These are phyloP conservation scores for Troilus luridus DNA, from an alignment of 2,888 invertebrate genomes.

Conservation along the genomic window DNA sequence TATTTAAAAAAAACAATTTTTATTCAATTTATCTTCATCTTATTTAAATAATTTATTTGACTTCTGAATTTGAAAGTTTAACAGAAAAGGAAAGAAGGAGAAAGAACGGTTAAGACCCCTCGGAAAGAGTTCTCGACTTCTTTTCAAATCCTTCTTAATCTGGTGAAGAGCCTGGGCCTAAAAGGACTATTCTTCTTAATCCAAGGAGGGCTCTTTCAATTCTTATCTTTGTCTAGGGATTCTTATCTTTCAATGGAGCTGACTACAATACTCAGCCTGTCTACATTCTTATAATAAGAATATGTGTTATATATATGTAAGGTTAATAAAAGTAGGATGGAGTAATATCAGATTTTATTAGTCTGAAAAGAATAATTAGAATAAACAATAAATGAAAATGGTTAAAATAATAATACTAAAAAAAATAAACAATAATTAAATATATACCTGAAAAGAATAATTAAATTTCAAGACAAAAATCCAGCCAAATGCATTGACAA, in stretches of 20 bases:
- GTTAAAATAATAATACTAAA: too few species aligned
- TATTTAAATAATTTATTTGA: conserved; percentile 1
- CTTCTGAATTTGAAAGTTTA: neutral
- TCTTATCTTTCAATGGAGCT: neutral
- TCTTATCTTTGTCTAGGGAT: neutral
- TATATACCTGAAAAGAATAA: too few species aligned
- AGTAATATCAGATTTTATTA: too few species aligned
- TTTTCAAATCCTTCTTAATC: neutral
- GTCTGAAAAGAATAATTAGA: too few species aligned
- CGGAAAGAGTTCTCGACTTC: neutral
- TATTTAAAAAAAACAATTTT: neutral
- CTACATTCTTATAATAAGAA: neutral
- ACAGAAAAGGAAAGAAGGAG: neutral
- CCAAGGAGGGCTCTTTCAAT: neutral
- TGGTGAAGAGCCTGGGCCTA: neutral
- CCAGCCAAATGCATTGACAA: too few species aligned
- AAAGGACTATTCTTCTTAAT: neutral
- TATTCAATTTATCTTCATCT: neutral
- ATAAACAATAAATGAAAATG: too few species aligned
- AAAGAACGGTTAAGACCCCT: neutral
- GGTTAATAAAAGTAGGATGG: too few species aligned
- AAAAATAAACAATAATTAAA: too few species aligned
- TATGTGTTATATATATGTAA: too few species aligned
- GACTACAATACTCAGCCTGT: neutral
- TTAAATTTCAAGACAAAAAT: too few species aligned